These are phyloP conservation scores for Cyrtorhinus lividipennis DNA, from an alignment of 1,140 invertebrate species.

Conservation along the genomic window DNA sequence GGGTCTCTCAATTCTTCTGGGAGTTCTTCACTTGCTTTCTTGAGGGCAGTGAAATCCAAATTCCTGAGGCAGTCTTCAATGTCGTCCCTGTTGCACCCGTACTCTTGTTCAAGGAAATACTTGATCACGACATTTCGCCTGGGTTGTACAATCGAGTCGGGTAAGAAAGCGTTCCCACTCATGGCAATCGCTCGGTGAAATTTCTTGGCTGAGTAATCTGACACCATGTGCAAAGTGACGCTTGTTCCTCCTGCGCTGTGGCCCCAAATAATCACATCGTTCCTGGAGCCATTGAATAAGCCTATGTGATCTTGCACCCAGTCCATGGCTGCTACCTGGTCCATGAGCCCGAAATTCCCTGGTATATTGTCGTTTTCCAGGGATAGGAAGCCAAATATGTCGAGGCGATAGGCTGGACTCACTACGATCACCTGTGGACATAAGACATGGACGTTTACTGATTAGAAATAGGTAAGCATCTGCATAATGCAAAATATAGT, in stretches of 20 bases:
- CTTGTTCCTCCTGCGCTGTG: conserved; percentile 65
- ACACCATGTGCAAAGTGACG: conserved; percentile 51
- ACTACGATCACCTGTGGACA: conserved; percentile 52
- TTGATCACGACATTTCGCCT: conserved; percentile 39
- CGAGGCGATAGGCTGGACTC: conserved; percentile 59
- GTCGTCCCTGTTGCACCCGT: conserved; percentile 38
- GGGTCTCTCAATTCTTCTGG: conserved; percentile 41
- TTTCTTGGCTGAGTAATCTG: conserved; percentile 41
- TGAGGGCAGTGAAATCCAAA: neutral
- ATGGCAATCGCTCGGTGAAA: conserved; percentile 51
- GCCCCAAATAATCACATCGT: conserved; percentile 75
- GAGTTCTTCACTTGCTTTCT: conserved; percentile 31
- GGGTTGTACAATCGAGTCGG: conserved; percentile 39
- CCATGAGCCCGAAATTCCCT: conserved; percentile 82
- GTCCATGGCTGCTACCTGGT: conserved; percentile 72
- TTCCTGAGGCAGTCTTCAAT: conserved; percentile 45
- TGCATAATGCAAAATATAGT: too few species aligned
- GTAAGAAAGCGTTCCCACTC: conserved; percentile 52
- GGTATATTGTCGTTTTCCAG: conserved; percentile 64
- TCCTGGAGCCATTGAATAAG: conserved; percentile 67
- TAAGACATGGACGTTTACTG: neutral
- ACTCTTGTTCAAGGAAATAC: conserved; percentile 47
- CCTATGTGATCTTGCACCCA: conserved; percentile 79
- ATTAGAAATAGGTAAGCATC: neutral
- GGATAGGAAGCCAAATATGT: conserved; percentile 83